These are phyloP conservation scores for Polypterus senegalus DNA, from an alignment of 2,113 vertebrate species.

Conservation along the genomic window DNA sequence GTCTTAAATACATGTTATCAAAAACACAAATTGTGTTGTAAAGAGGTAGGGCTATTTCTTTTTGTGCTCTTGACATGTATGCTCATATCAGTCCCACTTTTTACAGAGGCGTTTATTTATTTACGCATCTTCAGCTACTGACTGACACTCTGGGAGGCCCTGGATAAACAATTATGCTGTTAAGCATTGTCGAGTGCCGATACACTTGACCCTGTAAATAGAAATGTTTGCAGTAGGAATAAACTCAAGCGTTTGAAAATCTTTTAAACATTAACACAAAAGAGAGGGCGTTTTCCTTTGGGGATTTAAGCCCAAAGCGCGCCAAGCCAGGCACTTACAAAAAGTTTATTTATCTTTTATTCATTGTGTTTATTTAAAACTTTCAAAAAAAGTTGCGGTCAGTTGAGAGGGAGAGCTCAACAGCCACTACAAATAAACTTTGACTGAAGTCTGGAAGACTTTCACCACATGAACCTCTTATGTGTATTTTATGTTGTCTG, in stretches of 20 bases:
- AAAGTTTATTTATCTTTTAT: constrained; percentile 74
- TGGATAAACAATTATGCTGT: constrained; percentile 77
- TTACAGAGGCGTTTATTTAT: too few relatives aligned
- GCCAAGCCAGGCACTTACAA: constrained; percentile 48
- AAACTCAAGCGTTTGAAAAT: constrained; percentile 64
- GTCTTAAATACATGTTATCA: too few relatives aligned
- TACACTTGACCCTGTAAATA: constrained; percentile 82
- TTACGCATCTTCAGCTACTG: constrained; percentile 41
- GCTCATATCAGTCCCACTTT: too few relatives aligned
- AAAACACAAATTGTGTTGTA: too few relatives aligned
- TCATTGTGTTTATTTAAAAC: constrained; percentile 72
- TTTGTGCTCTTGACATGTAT: too few relatives aligned
- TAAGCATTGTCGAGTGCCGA: constrained; percentile 64
- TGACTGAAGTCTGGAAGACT: constrained; percentile 7
- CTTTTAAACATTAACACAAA: constrained; percentile 72
- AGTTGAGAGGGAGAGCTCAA: constrained; percentile 52
- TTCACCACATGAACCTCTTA: neutral
- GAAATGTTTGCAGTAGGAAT: constrained; percentile 77
- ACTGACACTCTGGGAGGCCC: constrained; percentile 66
- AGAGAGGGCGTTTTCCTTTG: constrained; percentile 52
- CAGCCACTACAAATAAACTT: constrained; percentile 57
- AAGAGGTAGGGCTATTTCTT: too few relatives aligned
- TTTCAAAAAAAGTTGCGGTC: constrained; percentile 48
- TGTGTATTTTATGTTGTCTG: too few relatives aligned
- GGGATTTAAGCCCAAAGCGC: constrained; percentile 56